Evolutionary conservation across 1,140 invertebrate genomes (phyloP), one percentile per base, ranked within the genome.

Genomic region (Bombus confusus): DNA sequence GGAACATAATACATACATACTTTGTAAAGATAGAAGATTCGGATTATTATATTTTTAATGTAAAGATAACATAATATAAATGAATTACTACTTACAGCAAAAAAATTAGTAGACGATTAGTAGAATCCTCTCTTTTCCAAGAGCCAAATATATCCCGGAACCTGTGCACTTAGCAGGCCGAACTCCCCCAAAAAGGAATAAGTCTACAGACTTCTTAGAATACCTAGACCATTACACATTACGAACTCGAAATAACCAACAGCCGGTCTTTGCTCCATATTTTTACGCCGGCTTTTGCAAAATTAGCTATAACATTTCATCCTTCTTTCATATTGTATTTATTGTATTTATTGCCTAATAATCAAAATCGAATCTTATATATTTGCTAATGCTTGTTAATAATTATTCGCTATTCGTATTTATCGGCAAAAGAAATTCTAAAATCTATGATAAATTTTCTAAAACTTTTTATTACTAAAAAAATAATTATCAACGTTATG

Each of bases 131-230:
- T 78, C 66, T 85, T 77, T 64, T 47, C 31, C 25, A 57, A 78
- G 43, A 75, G 86, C 85, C 80, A 90, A 91, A 91, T 91, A 90
- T 91, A 91, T 80, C 57, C 68, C 25, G 69, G 84, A 91, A 88
- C 72, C 47, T 52, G 76, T 76, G 47, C 64, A 57, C 47, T 18
- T 66, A 47, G 39, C 80, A 80, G 76, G 78, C 80, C 80, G 78
- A 86, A 85, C 85, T 90, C 72, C 34, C 80, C 81, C 62, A 86
- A 91, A 91, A 90, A 90, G 85, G 89, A 91, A 91, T 66, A 85
- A 91, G 41, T 75, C 64, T 4, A 28, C 52, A n/a, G 64, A 72
- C 75, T 90, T 91, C 85, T 91, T 87, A 64, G 87, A 89, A 91
- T 91, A 52, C 82, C 80, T 88, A 90, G 89, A 91, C 90, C 71